Conservation (phyloP, 2,113 vertebrate species). For the Telmatochromis sp. region DNA sequence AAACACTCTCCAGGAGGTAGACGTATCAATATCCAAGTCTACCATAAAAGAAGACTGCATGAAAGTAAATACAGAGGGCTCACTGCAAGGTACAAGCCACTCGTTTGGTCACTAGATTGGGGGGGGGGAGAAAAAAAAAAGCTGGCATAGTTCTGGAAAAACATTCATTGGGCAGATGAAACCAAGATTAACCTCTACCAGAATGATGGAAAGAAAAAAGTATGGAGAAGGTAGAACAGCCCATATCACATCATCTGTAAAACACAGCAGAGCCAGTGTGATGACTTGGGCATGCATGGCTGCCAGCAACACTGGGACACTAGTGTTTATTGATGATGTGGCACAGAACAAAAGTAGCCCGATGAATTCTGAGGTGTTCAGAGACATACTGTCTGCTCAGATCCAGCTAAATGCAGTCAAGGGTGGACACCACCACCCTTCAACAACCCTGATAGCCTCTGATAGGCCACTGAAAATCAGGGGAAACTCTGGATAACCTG, state of each 20-base stretch:
- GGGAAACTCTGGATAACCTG: background rate
- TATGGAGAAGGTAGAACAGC: background rate
- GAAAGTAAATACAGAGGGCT: background rate
- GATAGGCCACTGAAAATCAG: background rate
- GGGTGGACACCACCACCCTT: background rate
- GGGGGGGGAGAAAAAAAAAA: too few relatives aligned
- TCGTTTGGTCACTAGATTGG: background rate
- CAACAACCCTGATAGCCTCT: background rate
- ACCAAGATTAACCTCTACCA: background rate
- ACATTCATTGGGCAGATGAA: background rate
- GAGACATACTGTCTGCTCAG: background rate
- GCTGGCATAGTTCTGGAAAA: background rate
- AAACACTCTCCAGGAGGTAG: background rate
- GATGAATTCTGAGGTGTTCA: background rate
- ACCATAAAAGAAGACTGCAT: background rate
- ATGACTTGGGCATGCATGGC: background rate
- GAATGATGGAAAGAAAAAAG: background rate
- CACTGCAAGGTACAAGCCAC: background rate
- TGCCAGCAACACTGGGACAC: fast-evolving
- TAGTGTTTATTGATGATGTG: background rate
- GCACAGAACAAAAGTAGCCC: background rate
- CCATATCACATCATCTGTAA: background rate
- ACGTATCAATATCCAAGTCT: background rate
- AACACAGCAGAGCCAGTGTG: background rate
- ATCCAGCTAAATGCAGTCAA: background rate